Evolutionary conservation across 1,140 invertebrate genomes (phyloP), one percentile per base, ranked within the genome.

Genomic region (Drosophila elegans): DNA sequence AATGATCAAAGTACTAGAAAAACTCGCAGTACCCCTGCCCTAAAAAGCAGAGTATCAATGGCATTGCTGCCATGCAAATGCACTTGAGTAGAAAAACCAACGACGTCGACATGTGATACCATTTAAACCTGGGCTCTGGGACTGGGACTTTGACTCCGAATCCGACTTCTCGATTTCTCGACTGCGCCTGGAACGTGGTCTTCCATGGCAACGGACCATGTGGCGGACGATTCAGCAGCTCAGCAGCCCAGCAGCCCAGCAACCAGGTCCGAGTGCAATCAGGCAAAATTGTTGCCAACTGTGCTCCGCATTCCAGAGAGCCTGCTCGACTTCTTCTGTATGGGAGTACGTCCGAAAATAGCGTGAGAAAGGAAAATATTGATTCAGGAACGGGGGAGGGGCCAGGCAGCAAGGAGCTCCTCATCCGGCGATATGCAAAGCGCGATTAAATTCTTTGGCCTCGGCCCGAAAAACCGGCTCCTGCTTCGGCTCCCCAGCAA

Each of bases 291-390:
- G 83, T 88, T 88, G 76, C 84, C 83, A 88, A 88, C 79, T 88
- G 83, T 74, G 80, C 78, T 56, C 60, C 48, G 76, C 83, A 86
- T 86, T 86, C 82, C 83, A 88, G 56, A 53, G 73, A 59, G 68
- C 53, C 59, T 80, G 38, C 56, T 52, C 78, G 57, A 81, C 80
- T 83, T 62, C 69, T 79, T 54, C 71, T 59, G 55, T 21, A 61
- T 38, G 53, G 61, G 27, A 48, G 62, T 66, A 25, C 13, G 48
- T 71, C 64, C 64, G 38, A 63, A 77, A 63, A 80, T 90, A 90
- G 83, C 88, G 88, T 90, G 88, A 90, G 88, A 90, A 90, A 91
- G 88, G 41, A 91, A 91, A 90, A 90, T 90, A 90, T 90, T 90
- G 88, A 90, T 91, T 91, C 83, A 83, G 68, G 62, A 69, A 72